Evolutionary conservation across 1,140 invertebrate species (phyloP).

Genomic region (Pteromalus puparum): DNA sequence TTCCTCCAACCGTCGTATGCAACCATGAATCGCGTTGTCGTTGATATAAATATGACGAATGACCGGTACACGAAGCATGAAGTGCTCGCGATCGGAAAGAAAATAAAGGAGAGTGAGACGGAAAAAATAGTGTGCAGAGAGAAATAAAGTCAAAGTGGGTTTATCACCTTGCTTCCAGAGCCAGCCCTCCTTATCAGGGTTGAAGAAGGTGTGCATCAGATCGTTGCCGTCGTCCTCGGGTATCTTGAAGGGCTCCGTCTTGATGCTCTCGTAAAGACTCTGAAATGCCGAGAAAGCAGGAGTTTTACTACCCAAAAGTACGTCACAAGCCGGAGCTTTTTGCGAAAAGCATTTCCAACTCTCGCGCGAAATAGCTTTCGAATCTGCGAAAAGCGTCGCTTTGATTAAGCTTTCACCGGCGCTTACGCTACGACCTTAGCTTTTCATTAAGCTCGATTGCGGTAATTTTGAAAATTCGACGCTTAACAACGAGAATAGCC

Average conservation of each 20-base stretch:
- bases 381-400: too few relatives aligned
- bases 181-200: constrained; percentile 99
- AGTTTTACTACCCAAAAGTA: constrained; percentile 11
- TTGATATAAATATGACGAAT: not conserved
- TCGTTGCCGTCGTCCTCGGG: constrained; percentile 99
- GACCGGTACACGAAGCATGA: not conserved
- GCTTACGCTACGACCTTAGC: too few relatives aligned
- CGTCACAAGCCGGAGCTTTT: not conserved
- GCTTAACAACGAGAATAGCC: not conserved
- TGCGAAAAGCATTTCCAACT: too few relatives aligned
- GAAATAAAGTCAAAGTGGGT: not conserved
- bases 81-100: not conserved
- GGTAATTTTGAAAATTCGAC: too few relatives aligned
- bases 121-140: not conserved
- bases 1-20: not conserved
- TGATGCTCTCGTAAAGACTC: constrained; percentile 98
- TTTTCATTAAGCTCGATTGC: too few relatives aligned
- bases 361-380: not conserved
- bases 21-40: not conserved
- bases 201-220: constrained; percentile 99
- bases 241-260: constrained; percentile 99
- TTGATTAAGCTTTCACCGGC: too few relatives aligned
- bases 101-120: not conserved
- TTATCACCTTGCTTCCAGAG: constrained; percentile 96
- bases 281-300: constrained; percentile 73